Evolutionary conservation across 2,888 invertebrate genomes (phyloP).

Genomic region (Limnephilus marmoratus): DNA sequence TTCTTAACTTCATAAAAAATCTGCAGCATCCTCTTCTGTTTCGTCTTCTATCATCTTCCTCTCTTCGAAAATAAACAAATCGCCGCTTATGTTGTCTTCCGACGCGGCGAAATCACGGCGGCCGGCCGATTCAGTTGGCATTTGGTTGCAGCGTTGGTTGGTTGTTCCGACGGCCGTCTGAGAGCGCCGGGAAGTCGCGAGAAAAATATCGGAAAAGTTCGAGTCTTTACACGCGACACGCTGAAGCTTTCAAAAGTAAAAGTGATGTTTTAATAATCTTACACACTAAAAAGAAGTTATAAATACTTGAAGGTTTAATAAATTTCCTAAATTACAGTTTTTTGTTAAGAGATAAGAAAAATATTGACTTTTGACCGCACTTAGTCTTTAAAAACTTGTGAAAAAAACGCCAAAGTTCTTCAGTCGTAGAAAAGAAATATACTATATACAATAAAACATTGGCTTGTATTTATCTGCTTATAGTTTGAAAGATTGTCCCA

Average conservation of each 20-base stretch:
- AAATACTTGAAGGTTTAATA: not conserved
- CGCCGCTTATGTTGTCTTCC: conserved; percentile 24
- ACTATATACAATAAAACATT: not conserved
- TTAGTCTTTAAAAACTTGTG: not conserved
- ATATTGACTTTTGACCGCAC: too few relatives aligned
- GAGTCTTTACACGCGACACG: not conserved
- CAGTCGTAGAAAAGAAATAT: not conserved
- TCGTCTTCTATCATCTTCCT: conserved; percentile 20
- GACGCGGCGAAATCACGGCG: conserved; percentile 35
- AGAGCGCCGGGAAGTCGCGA: conserved; percentile 24
- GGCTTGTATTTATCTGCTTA: not conserved
- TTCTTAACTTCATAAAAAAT: not conserved
- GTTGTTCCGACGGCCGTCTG: conserved; percentile 34
- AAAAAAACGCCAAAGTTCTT: not conserved
- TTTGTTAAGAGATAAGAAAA: not conserved
- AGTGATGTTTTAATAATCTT: conserved; percentile 5
- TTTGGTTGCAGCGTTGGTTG: conserved; percentile 38
- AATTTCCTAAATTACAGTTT: not conserved
- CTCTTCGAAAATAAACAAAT: conserved; percentile 53
- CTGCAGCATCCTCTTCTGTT: not conserved
- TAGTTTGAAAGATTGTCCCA: not conserved
- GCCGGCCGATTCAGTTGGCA: conserved; percentile 42
- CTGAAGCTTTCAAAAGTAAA: conserved; percentile 2
- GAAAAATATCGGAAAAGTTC: conserved; percentile 49
- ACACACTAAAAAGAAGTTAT: not conserved